Conservation (phyloP, 2,113 vertebrate genomes). For the Eretmochelys imbricata region DNA sequence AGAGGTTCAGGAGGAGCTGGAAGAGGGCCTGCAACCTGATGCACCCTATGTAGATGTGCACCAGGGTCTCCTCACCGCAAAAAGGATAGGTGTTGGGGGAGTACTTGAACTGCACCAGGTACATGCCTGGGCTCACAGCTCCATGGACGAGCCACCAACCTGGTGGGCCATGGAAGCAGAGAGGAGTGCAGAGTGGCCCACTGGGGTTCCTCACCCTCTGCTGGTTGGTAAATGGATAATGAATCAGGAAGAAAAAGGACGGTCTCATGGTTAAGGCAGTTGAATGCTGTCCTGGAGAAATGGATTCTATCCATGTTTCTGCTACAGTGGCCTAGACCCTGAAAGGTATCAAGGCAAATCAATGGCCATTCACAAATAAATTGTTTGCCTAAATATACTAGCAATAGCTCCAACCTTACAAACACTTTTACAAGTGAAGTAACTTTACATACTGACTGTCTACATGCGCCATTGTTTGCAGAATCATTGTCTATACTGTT, state of each 20-base stretch:
- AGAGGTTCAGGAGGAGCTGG: neutral
- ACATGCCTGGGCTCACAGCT: neutral
- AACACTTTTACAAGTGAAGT: neutral
- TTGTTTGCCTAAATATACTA: constrained; percentile 9
- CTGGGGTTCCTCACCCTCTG: neutral
- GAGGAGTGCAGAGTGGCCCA: neutral
- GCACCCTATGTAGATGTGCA: neutral
- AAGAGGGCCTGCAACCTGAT: neutral
- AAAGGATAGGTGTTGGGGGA: neutral
- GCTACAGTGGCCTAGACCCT: neutral
- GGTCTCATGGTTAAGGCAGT: neutral
- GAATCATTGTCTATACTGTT: neutral
- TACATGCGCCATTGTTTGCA: neutral
- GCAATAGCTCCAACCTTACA: neutral
- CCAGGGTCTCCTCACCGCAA: neutral
- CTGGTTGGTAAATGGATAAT: neutral
- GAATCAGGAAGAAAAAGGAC: neutral
- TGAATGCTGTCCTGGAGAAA: neutral
- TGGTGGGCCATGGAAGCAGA: neutral
- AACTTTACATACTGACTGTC: neutral
- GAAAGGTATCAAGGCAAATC: constrained; percentile 32
- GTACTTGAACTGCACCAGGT: neutral
- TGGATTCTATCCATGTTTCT: neutral
- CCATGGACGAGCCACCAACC: neutral
- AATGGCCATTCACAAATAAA: neutral